Base-by-base conservation (phyloP, 1,140 invertebrate species). In the Halyomorpha halys region DNA sequence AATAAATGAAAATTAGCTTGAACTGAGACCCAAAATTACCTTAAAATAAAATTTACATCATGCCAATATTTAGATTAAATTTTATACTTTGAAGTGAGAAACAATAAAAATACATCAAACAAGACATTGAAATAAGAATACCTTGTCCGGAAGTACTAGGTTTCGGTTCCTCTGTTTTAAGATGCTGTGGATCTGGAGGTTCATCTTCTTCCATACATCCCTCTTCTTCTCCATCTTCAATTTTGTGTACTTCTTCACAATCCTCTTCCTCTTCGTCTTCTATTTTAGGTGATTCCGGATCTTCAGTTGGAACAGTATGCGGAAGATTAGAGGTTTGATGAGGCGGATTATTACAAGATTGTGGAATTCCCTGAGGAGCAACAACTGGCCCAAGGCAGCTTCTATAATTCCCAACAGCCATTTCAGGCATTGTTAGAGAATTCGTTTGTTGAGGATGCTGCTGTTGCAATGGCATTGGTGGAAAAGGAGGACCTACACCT, bases 141-240 rank as follows among this genome's bases (percentile, higher is more conserved):
- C 77, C 77, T 74, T 78, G 76, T 65, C 76, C 74, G 62, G 78
- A 80, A 56, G 78, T 78, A 62, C 78, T 77, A 56, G 78, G 78
- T 51, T 76, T 78, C 4, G 78, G 77, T 70, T 80, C 78, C 64
- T 67, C 68, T 44, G 77, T 73, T 67, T 73, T 73, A 9, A 73
- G 64, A 18, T 70, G 67, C 19, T 65, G 45, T 25, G 60, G 39
- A 13, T 61, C 64, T 8, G 63, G 53, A 18, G 54, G 54, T 18
- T 49, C 47, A 27, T 56, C 53, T 13, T 56, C 53, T 23, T 56
- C 53, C 18, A 56, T 19, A 15, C 19, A 16, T 21, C 53, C 53
- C 9, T 44, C 62, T 60, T 59, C 61, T 51, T 65, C 65, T 21
- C 54, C 44, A 14, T 66, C 62, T 44, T 64, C 66, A 0, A 60